A percentile compares a stretch with the other conserved stretches of the same genome.
phyloP scores from a whole-genome alignment of 2,113 vertebrate species.

The Phycodurus eques region DNA sequence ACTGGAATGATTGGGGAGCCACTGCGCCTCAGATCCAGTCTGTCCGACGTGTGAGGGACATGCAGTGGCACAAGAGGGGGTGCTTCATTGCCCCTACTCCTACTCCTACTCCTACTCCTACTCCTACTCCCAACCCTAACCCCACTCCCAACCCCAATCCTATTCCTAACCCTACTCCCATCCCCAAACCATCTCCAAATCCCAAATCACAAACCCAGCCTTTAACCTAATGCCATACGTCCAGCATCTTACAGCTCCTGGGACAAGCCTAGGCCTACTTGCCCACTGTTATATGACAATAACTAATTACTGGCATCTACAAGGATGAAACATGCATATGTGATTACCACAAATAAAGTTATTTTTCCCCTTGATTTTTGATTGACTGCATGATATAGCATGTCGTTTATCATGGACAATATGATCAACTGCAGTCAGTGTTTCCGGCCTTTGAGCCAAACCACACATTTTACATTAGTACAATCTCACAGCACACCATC shows the following conservation, averaged over 20 bases:
- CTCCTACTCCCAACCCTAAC: constrained; percentile 29
- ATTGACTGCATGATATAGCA: background rate
- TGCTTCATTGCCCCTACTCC: constrained; percentile 65
- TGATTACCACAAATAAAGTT: constrained; percentile 69
- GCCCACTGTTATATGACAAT: constrained; percentile 28
- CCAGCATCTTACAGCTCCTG: constrained; percentile 31
- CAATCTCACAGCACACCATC: background rate
- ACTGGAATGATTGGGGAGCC: constrained; percentile 93
- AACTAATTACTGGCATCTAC: constrained; percentile 44
- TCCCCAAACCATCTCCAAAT: constrained; percentile 40
- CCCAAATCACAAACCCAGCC: constrained; percentile 54
- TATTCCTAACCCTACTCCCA: constrained; percentile 8
- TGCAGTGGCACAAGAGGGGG: constrained; percentile 89
- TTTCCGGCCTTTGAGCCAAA: background rate
- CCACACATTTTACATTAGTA: background rate
- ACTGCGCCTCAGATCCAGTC: constrained; percentile 87
- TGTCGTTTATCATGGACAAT: background rate
- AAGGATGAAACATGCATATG: constrained; percentile 42
- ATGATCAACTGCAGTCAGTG: background rate
- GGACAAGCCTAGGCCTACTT: constrained; percentile 43
- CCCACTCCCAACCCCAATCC: constrained; percentile 37
- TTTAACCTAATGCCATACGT: constrained; percentile 50
- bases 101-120: constrained; percentile 29
- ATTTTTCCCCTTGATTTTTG: constrained; percentile 45
- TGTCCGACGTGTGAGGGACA: constrained; percentile 85